Evolutionary conservation across 2,888 invertebrate genomes (phyloP).

Genomic region (Calameuta filiformis): DNA sequence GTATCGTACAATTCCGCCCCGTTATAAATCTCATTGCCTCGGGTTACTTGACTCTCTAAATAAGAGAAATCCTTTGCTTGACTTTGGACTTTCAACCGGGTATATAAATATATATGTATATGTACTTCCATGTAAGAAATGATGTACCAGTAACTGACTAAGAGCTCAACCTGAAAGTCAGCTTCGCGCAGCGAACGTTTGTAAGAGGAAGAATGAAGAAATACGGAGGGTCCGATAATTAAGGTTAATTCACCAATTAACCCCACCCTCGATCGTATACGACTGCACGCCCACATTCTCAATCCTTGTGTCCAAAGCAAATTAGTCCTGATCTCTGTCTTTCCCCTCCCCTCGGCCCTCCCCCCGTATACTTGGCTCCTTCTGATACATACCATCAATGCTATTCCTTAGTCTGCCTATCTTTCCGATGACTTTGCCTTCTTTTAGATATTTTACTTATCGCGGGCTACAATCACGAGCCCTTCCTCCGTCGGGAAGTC

Average conservation of each 20-base stretch:
- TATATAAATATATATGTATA: neutral
- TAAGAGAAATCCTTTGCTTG: neutral
- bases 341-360: neutral
- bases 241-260: conserved; percentile 42
- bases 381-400: neutral
- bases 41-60: neutral
- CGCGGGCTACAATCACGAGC: neutral
- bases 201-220: neutral
- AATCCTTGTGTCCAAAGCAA: neutral
- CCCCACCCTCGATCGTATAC: conserved; percentile 17
- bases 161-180: neutral
- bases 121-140: neutral
- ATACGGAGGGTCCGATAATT: conserved; percentile 33
- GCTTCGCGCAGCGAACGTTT: neutral
- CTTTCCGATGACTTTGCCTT: neutral
- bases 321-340: neutral
- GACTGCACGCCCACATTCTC: neutral
- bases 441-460: neutral
- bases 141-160: neutral
- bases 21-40: neutral
- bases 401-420: neutral
- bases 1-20: neutral
- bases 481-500: neutral
- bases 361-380: neutral
- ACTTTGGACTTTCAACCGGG: neutral